Evolutionary conservation across 2,888 invertebrate species (phyloP), one percentile per base, ranked within the genome.

Genomic region (Cephalotes varians): DNA sequence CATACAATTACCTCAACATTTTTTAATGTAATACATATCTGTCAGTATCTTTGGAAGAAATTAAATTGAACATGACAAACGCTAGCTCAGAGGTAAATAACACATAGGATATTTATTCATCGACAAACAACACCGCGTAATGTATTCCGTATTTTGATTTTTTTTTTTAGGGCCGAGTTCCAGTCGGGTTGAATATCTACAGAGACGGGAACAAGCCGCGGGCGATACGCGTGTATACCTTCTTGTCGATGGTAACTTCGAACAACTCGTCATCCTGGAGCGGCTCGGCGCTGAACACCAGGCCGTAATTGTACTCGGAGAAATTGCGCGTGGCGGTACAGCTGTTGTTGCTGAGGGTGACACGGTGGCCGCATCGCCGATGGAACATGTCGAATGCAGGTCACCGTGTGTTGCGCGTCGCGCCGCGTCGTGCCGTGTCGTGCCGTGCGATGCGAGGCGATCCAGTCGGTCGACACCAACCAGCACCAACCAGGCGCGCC

Each of bases 231-330:
- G 44, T 21, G 6, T 7, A 3, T 95, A 98, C 98, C 97, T 98
- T 98, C 95, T 97, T 97, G 93, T 98, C 98, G 92, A 98, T 97
- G 92, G 97, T 96, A 86, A 98, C 97, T 96, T 98, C 98, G 94
- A 98, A 98, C 81, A 98, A 95, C 86, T 97, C 96, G 95, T 98
- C 98, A 94, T 98, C 97, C 85, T 96, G 95, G 40, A 98, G 95
- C 4, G 98, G 97, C 90, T 97, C 97, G 6, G 97, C 96, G 91
- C 98, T 97, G 88, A 98, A 96, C 37, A 98, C 98, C 87, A 98
- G 95, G n/a, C 98, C 98, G 95, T 98, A 97, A 94, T 98, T 98
- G 93, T 98, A 98, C 93, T 98, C 98, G 79, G 97, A 96, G 91
- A 97, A 96, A 93, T 97, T 97, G 91, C 98, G 95, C 85, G 97